phyloP scores from a whole-genome alignment of 1,140 invertebrate genomes.

The Drosophila obscura region DNA sequence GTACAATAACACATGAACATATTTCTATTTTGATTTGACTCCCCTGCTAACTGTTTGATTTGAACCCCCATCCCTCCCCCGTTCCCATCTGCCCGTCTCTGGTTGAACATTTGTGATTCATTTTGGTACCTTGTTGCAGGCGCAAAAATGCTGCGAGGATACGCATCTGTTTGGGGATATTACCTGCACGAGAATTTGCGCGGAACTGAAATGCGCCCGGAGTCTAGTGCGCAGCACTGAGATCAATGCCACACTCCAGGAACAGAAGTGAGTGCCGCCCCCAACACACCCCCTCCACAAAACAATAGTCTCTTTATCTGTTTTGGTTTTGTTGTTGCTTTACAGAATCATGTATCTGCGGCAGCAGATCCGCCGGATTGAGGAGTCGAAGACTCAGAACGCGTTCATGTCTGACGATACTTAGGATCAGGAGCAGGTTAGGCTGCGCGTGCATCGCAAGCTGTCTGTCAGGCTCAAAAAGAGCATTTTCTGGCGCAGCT shows the following conservation, averaged over 20 bases:
- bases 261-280: conserved; percentile 92
- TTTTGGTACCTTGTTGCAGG: conserved; percentile 84
- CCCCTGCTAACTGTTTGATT: too few relatives aligned
- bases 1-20: conserved; percentile 1
- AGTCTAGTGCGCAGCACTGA: conserved; percentile 97
- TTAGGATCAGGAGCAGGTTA: conserved; percentile 83
- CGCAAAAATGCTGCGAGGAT: conserved; percentile 93
- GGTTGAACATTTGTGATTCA: conserved; percentile 8
- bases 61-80: too few relatives aligned
- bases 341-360: conserved; percentile 94
- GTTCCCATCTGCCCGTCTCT: not conserved
- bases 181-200: conserved; percentile 96
- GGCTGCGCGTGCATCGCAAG: conserved; percentile 78
- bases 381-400: conserved; percentile 96
- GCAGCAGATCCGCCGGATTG: conserved; percentile 94
- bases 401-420: conserved; percentile 87
- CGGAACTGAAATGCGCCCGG: conserved; percentile 96
- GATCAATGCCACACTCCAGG: conserved; percentile 98
- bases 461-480: conserved; percentile 78
- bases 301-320: not conserved
- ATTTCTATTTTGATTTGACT: conserved; percentile 14
- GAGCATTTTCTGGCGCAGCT: conserved; percentile 75
- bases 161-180: conserved; percentile 92
- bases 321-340: not conserved
- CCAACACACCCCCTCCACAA: not conserved